These are phyloP conservation scores for Tachuris rubrigastra DNA, from an alignment of 2,113 vertebrate species.

Conservation along the genomic window DNA sequence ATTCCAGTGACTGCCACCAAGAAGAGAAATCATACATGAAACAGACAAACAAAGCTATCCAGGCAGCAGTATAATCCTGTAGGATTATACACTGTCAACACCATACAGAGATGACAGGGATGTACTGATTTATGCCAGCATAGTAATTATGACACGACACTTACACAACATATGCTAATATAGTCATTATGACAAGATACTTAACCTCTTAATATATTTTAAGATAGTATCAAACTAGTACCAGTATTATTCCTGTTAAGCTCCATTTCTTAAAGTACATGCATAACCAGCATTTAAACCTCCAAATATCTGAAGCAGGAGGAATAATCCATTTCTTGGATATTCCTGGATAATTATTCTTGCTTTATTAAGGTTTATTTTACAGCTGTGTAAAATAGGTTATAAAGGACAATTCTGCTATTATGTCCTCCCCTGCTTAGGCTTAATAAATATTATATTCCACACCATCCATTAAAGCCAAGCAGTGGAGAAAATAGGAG, in stretches of 20 bases:
- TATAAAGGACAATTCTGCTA: conserved; percentile 64
- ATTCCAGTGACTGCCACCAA: not conserved
- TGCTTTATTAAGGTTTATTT: conserved; percentile 72
- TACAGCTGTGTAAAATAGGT: conserved; percentile 65
- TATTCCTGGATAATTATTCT: conserved; percentile 55
- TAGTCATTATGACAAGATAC: not conserved
- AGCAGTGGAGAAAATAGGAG: conserved; percentile 60
- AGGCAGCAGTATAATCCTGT: not conserved
- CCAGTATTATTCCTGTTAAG: not conserved
- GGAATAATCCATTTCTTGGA: conserved; percentile 14
- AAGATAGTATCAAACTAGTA: not conserved
- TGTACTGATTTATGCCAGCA: not conserved
- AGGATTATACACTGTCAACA: not conserved
- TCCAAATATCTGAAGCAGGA: conserved; percentile 17
- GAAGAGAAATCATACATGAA: not conserved
- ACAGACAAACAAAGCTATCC: not conserved
- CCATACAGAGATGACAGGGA: not conserved
- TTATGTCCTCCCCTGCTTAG: conserved; percentile 49
- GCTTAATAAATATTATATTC: conserved; percentile 70
- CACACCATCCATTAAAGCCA: conserved; percentile 58
- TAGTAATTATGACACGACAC: not conserved
- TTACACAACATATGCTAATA: not conserved
- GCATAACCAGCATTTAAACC: conserved; percentile 2
- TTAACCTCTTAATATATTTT: not conserved
- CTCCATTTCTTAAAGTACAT: not conserved